Percentiles rank a stretch among this genome's conserved stretches.
phyloP scores from a whole-genome alignment of 2,888 invertebrate species.

The Drosophila putrida region DNA sequence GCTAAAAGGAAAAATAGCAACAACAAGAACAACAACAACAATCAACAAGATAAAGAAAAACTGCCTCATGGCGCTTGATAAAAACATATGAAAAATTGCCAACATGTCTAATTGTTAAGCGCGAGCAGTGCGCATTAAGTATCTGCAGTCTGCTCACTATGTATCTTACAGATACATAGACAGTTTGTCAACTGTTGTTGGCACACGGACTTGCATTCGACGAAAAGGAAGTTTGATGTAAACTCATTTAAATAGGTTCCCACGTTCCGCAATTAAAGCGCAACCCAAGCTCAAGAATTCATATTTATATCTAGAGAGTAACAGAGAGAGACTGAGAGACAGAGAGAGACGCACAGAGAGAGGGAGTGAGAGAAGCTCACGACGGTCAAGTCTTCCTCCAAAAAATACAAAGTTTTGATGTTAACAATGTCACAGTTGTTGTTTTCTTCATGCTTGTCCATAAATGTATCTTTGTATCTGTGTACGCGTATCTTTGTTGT shows the following conservation, averaged over 20 bases:
- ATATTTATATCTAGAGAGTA: slow-evolving; percentile 8
- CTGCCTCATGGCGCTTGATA: slow-evolving; percentile 35
- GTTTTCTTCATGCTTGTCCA: slow-evolving; percentile 38
- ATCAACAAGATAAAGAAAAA: slow-evolving; percentile 12
- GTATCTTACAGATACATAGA: slow-evolving; percentile 47
- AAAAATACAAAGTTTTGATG: slow-evolving; percentile 39
- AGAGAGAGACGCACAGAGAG: neutral
- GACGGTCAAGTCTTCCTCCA: slow-evolving; percentile 17
- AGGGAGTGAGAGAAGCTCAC: slow-evolving; percentile 5
- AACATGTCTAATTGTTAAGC: slow-evolving; percentile 74
- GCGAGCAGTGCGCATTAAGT: slow-evolving; percentile 65
- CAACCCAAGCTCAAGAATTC: slow-evolving; percentile 47
- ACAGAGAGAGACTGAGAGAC: neutral
- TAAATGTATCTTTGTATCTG: slow-evolving; percentile 53
- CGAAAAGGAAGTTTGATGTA: slow-evolving; percentile 57
- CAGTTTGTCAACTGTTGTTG: slow-evolving; percentile 35
- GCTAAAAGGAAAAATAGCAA: slow-evolving; percentile 19
- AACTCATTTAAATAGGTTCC: slow-evolving; percentile 74
- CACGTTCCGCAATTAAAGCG: slow-evolving; percentile 76
- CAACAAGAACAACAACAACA: slow-evolving; percentile 16
- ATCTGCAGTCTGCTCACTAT: slow-evolving; percentile 33
- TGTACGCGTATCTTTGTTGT: slow-evolving; percentile 10
- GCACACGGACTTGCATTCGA: slow-evolving; percentile 39
- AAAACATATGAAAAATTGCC: slow-evolving; percentile 53
- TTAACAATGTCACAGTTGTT: slow-evolving; percentile 60